Base-by-base conservation (phyloP, 2,797 vertebrate species). In the Dipus sagitta region DNA sequence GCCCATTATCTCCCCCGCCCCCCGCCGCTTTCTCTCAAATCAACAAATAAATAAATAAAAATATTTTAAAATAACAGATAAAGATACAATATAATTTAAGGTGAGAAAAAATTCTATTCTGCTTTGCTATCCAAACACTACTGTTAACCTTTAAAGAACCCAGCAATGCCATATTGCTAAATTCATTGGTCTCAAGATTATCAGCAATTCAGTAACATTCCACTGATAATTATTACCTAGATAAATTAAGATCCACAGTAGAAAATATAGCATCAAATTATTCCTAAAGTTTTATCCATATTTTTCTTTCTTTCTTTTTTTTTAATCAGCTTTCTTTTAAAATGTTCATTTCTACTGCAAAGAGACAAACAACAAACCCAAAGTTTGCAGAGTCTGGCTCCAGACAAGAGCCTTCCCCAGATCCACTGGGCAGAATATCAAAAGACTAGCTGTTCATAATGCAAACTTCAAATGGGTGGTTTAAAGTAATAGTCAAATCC, bases 161-260 rank as follows among this genome's bases (percentile, higher is more conserved):
- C 97, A 97, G 95, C 97, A 98, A 96, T 98, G 97, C 96, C 97
- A 98, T 91, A 86, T 96, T 97, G 97, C 96, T 97, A 97, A 98
- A 98, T 98, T 98, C 98, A 98, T 98, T 98, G 98, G 97, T 94
- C 97, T 97, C 97, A 97, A 98, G 98, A 98, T 98, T 98, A 98
- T 98, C 98, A 98, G 97, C 96, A 98, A 98, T 98, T 98, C 98
- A 98, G 96, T 96, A 98, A 97, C 97, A 98, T 98, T 98, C 98
- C 98, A 98, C 97, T 98, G 97, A 98, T 98, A 98, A 98, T 98
- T 98, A 98, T 98, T 98, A 98, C 97, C 97, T 98, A 98, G 97
- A 98, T 98, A 98, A 98, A 98, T 98, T 98, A 98, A 98, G 97
- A 98, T 98, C 97, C 97, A 97, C 97, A 97, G 97, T 97, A 98